These are phyloP conservation scores for Stomatorhinus walkeri DNA, from an alignment of 2,797 vertebrate species.

Conservation along the genomic window DNA sequence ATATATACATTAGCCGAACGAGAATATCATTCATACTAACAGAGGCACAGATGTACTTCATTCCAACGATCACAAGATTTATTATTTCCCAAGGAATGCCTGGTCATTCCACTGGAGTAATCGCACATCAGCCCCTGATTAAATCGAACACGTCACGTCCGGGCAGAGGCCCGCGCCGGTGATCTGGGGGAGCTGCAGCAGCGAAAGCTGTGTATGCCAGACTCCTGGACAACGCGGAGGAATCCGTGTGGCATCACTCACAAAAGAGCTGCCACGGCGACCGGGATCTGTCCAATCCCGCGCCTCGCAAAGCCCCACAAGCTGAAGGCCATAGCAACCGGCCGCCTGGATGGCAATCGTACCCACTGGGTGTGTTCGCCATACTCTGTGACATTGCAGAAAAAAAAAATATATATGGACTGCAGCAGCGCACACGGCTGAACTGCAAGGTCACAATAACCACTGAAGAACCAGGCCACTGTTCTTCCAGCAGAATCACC, in stretches of 20 bases:
- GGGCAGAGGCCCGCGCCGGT: constrained; percentile 39
- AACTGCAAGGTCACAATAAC: background rate
- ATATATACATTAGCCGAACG: background rate
- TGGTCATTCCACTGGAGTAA: constrained; percentile 36
- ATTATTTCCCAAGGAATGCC: constrained; percentile 36
- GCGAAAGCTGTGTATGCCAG: background rate
- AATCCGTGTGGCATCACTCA: background rate
- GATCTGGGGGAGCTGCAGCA: constrained; percentile 30
- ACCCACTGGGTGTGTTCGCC: constrained; percentile 9
- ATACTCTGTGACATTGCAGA: constrained; percentile 11
- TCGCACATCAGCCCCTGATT: constrained; percentile 31
- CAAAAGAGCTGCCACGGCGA: constrained; percentile 35
- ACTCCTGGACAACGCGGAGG: constrained; percentile 3
- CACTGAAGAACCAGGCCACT: constrained; percentile 2
- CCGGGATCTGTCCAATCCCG: constrained; percentile 27
- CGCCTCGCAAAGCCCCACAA: constrained; percentile 17
- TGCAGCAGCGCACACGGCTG: background rate
- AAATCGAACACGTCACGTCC: constrained; percentile 38
- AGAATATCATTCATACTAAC: background rate
- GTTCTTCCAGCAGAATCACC: background rate
- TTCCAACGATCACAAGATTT: background rate
- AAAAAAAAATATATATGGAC: background rate
- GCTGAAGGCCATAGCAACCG: constrained; percentile 7
- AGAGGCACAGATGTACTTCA: background rate
- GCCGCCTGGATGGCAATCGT: background rate